These are phyloP conservation scores for Synaphobranchus kaupii DNA, from an alignment of 2,797 vertebrate species.

Conservation along the genomic window DNA sequence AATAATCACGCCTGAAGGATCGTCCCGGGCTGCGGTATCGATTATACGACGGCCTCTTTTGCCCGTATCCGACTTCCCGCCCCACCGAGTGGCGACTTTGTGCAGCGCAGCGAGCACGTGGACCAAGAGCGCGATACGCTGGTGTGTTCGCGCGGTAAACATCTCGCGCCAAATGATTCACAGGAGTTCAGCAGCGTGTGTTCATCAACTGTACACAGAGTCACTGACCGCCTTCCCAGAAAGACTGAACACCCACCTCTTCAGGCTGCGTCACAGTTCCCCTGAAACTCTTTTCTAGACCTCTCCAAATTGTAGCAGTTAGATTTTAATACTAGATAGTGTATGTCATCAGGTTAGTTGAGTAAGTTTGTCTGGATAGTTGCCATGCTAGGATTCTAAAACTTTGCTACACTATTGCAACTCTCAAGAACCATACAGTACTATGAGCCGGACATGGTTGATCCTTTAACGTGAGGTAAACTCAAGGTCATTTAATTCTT, in stretches of 20 bases:
- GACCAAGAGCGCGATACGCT: too few relatives aligned
- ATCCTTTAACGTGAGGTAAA: too few relatives aligned
- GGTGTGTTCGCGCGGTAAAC: neutral
- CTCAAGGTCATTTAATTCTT: too few relatives aligned
- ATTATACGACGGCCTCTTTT: neutral
- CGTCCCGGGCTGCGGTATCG: neutral
- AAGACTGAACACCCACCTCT: neutral
- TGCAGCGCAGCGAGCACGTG: neutral
- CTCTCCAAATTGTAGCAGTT: neutral
- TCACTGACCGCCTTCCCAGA: neutral
- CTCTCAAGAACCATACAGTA: too few relatives aligned
- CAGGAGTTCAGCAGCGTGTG: neutral
- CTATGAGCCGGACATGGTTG: too few relatives aligned
- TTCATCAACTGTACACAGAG: neutral
- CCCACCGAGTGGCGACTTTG: neutral
- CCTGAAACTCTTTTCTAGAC: neutral
- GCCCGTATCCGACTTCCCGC: neutral
- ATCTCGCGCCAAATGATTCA: slow-evolving; percentile 1
- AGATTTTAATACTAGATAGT: neutral
- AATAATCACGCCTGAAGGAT: slow-evolving; percentile 3
- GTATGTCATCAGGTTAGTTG: neutral
- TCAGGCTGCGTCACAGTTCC: neutral
- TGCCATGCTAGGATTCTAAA: neutral
- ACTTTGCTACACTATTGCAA: too few relatives aligned
- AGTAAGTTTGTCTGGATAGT: neutral